Evolutionary conservation across 2,888 invertebrate genomes (phyloP).

Genomic region (Eupithecia insigniata): DNA sequence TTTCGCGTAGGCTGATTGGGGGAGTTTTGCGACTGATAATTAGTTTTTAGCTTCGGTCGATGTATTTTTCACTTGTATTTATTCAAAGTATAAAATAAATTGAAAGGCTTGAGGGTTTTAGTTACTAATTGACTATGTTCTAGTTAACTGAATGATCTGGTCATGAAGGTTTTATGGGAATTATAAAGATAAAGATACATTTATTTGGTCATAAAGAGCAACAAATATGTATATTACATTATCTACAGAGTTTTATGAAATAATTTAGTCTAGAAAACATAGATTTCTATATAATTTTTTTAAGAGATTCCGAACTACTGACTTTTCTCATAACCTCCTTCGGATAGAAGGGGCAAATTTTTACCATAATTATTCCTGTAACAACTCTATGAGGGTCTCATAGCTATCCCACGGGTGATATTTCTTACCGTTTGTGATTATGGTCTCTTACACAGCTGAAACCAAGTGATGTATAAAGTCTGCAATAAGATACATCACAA

Average conservation of each 20-base stretch:
- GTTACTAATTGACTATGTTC: conserved; percentile 35
- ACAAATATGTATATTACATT: too few relatives aligned
- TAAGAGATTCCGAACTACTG: background rate
- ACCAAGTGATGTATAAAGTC: background rate
- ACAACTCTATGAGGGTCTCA: background rate
- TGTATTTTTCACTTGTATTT: conserved; percentile 61
- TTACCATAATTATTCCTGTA: background rate
- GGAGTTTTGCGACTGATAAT: conserved; percentile 75
- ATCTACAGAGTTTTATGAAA: background rate
- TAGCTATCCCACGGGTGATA: background rate
- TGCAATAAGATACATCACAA: conserved; percentile 75
- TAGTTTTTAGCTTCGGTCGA: conserved; percentile 65
- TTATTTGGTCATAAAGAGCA: too few relatives aligned
- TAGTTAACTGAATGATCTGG: conserved; percentile 24
- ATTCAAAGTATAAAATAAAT: conserved; percentile 58
- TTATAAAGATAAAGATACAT: too few relatives aligned
- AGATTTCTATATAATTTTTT: background rate
- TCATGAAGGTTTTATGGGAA: conserved; percentile 11
- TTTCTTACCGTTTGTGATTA: background rate
- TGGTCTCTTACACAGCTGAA: background rate
- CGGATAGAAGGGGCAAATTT: background rate
- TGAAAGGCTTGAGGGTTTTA: conserved; percentile 41
- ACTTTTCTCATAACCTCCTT: background rate
- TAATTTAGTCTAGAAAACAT: too few relatives aligned
- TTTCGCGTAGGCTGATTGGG: conserved; percentile 76